phyloP scores from a whole-genome alignment of 2,797 vertebrate species.

The Typhlichthys subterraneus region DNA sequence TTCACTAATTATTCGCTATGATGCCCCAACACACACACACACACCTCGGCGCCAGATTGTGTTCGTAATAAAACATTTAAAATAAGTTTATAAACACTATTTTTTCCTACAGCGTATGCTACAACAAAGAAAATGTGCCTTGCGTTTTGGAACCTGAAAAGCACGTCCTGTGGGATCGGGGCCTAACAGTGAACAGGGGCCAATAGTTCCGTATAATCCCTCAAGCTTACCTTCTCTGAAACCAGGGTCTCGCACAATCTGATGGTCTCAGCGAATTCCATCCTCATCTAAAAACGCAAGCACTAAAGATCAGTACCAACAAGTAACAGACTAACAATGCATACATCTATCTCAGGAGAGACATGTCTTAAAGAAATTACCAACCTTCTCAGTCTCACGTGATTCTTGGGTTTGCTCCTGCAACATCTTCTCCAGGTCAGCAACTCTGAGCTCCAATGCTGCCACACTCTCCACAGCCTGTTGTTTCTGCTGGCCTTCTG shows the following conservation, averaged over 20 bases:
- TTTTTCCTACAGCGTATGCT: too few species aligned
- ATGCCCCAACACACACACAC: too few species aligned
- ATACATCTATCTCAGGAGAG: slow-evolving; percentile 11
- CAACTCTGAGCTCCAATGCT: slow-evolving; percentile 41
- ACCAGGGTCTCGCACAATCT: slow-evolving; percentile 82
- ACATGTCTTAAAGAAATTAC: neutral
- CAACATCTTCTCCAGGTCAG: slow-evolving; percentile 51
- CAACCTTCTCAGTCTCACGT: neutral
- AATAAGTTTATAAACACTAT: too few species aligned
- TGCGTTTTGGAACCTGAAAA: too few species aligned
- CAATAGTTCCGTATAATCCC: too few species aligned
- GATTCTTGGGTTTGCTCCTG: slow-evolving; percentile 27
- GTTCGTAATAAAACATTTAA: too few species aligned
- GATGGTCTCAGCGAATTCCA: slow-evolving; percentile 79
- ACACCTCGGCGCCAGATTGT: too few species aligned
- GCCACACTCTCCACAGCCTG: slow-evolving; percentile 32
- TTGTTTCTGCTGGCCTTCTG: slow-evolving; percentile 49
- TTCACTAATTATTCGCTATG: too few species aligned
- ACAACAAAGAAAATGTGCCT: too few species aligned
- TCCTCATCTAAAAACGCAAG: slow-evolving; percentile 63
- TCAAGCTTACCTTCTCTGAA: slow-evolving; percentile 78
- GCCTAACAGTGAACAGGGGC: too few species aligned
- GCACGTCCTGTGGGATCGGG: too few species aligned
- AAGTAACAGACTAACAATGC: neutral
- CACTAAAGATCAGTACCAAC: neutral